A percentile compares a stretch with the other conserved stretches of the same genome.
Conservation (phyloP, 2,797 vertebrate species). For the Enteromius trimaculatus region DNA sequence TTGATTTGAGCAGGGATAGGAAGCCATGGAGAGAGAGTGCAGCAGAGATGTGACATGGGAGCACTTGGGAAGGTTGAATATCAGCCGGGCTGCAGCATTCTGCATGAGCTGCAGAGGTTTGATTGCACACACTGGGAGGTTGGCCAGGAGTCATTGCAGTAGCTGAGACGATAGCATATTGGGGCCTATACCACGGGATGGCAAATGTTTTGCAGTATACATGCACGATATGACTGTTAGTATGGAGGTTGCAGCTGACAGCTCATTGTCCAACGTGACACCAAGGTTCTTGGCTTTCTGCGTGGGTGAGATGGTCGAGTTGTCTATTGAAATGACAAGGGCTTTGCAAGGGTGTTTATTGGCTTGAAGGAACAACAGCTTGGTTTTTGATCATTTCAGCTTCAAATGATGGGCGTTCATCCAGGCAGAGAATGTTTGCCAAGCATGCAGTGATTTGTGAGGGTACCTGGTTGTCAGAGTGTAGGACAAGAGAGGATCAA, state of each 20-base stretch:
- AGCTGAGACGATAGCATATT: background rate
- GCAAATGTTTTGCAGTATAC: background rate
- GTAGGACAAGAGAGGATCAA: background rate
- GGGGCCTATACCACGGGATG: background rate
- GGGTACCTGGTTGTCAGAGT: background rate
- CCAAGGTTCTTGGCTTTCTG: background rate
- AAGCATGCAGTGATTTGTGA: background rate
- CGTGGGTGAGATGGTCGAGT: background rate
- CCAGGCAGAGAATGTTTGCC: slow-evolving; percentile 1
- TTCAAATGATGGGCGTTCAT: background rate
- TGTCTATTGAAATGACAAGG: slow-evolving; percentile 4
- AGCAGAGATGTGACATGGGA: background rate
- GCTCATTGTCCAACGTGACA: slow-evolving; percentile 13
- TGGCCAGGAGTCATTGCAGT: background rate
- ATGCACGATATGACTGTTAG: background rate
- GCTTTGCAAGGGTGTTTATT: slow-evolving; percentile 1
- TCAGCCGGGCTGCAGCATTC: background rate
- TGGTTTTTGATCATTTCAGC: slow-evolving; percentile 31
- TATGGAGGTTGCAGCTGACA: background rate
- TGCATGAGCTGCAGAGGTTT: slow-evolving; percentile 3
- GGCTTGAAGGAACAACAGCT: slow-evolving; percentile 24
- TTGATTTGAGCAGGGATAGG: slow-evolving; percentile 12
- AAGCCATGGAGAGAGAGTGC: background rate
- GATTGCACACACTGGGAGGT: background rate
- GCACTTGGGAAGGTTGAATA: slow-evolving; percentile 1